A percentile compares a stretch with the other conserved stretches of the same genome.
Evolutionary conservation across 1,140 invertebrate genomes (phyloP).

Genomic region (Drosophila azteca): DNA sequence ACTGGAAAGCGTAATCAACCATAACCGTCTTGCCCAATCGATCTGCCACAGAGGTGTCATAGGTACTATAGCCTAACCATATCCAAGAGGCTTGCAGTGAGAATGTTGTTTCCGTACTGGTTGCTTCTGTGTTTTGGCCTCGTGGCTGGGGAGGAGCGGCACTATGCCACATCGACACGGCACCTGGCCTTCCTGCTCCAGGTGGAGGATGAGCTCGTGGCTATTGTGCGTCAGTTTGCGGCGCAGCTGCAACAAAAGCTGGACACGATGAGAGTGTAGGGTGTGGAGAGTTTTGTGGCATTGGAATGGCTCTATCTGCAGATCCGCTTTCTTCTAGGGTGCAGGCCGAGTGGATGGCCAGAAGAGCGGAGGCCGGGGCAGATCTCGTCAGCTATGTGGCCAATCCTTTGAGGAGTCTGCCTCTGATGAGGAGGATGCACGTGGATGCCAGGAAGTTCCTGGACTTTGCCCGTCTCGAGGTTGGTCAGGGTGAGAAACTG

Average conservation of each 20-base stretch:
- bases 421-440: slow-evolving; percentile 55
- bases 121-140: slow-evolving; percentile 10
- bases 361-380: neutral
- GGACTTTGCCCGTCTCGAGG: slow-evolving; percentile 1
- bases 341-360: slow-evolving; percentile 10
- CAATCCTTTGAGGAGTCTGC: slow-evolving; percentile 50
- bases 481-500: slow-evolving; percentile 3
- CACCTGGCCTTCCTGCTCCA: slow-evolving; percentile 23
- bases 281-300: neutral
- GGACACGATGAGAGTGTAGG: slow-evolving; percentile 13
- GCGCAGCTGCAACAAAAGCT: slow-evolving; percentile 16
- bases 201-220: slow-evolving; percentile 43
- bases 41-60: no score
- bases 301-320: neutral
- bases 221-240: slow-evolving; percentile 21
- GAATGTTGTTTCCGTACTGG: slow-evolving; percentile 4
- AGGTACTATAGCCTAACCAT: no score
- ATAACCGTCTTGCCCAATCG: no score
- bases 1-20: no score
- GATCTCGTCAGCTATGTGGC: slow-evolving; percentile 33
- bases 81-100: no score
- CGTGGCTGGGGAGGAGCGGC: neutral
- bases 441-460: slow-evolving; percentile 25
- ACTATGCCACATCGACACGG: slow-evolving; percentile 37
- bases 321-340: neutral